Conservation (phyloP, 2,888 invertebrate species). For the Adelphocoris suturalis region DNA sequence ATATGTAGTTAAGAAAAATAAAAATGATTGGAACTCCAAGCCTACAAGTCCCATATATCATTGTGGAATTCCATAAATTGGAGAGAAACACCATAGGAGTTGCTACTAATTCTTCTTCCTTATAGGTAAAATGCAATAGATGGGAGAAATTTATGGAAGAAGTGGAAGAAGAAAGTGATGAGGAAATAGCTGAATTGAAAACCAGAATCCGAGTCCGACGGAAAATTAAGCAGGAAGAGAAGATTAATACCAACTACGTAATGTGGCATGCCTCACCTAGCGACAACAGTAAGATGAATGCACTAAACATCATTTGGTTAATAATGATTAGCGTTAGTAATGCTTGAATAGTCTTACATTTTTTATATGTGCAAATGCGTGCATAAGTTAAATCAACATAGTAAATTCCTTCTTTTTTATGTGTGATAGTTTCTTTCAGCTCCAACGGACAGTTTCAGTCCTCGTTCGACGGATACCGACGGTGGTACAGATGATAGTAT, state of each 20-base stretch:
- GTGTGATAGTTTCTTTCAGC: constrained; percentile 76
- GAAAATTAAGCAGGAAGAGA: constrained; percentile 80
- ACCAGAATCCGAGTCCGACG: constrained; percentile 83
- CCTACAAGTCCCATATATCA: too few species aligned
- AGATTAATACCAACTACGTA: not conserved
- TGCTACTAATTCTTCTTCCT: too few species aligned
- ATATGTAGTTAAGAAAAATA: too few species aligned
- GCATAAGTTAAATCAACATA: too few species aligned
- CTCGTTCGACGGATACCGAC: constrained; percentile 80
- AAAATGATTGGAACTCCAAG: too few species aligned
- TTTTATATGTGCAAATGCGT: too few species aligned
- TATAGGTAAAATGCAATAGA: constrained; percentile 82
- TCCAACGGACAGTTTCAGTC: constrained; percentile 81
- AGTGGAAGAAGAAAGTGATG: constrained; percentile 83
- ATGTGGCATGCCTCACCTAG: constrained; percentile 53
- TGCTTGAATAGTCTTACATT: too few species aligned
- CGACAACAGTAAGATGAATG: constrained; percentile 43
- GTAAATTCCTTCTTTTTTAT: too few species aligned
- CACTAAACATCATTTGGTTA: too few species aligned
- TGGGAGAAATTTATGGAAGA: constrained; percentile 80
- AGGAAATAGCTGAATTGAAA: constrained; percentile 84
- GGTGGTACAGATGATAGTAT: constrained; percentile 79
- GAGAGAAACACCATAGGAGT: too few species aligned
- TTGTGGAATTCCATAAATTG: too few species aligned
- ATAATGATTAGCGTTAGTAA: too few species aligned